phyloP scores from a whole-genome alignment of 2,888 invertebrate genomes.

The Platypus cylindrus region DNA sequence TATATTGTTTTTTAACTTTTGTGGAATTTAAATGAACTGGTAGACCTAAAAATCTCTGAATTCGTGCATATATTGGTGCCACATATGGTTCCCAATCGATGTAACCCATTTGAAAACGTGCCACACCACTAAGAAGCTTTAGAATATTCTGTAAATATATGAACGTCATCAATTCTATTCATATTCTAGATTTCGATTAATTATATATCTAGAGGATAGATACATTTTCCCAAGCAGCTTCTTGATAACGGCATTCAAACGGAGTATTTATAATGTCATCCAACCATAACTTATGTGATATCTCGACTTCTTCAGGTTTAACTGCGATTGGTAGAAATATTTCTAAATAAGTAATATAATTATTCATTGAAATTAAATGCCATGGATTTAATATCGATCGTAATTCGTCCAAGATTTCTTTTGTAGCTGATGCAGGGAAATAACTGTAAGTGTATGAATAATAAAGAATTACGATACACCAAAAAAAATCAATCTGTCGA shows the following conservation, averaged over 20 bases:
- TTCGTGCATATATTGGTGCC: constrained; percentile 56
- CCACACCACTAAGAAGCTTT: constrained; percentile 59
- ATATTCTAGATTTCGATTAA: too few relatives aligned
- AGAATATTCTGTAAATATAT: constrained; percentile 46
- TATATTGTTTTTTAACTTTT: constrained; percentile 42
- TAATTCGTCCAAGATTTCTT: constrained; percentile 75
- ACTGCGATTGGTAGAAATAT: constrained; percentile 67
- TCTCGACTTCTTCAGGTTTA: constrained; percentile 44
- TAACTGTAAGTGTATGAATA: constrained; percentile 41
- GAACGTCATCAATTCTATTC: background rate
- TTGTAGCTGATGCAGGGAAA: constrained; percentile 59
- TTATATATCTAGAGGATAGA: constrained; percentile 20
- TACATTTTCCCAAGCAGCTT: constrained; percentile 54
- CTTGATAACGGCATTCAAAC: constrained; percentile 64
- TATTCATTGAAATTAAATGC: constrained; percentile 39
- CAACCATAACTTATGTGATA: constrained; percentile 68
- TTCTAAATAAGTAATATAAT: constrained; percentile 47
- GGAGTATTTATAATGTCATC: constrained; percentile 65
- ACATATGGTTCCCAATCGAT: constrained; percentile 81
- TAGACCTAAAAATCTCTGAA: constrained; percentile 51
- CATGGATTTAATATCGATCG: constrained; percentile 70
- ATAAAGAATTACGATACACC: background rate
- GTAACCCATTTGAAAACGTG: constrained; percentile 63
- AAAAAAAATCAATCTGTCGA: constrained; percentile 1
- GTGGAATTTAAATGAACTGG: constrained; percentile 65